Base-by-base conservation (phyloP, 53 echinoderm and acorn worm genomes). In the Apostichopus leukothele region DNA sequence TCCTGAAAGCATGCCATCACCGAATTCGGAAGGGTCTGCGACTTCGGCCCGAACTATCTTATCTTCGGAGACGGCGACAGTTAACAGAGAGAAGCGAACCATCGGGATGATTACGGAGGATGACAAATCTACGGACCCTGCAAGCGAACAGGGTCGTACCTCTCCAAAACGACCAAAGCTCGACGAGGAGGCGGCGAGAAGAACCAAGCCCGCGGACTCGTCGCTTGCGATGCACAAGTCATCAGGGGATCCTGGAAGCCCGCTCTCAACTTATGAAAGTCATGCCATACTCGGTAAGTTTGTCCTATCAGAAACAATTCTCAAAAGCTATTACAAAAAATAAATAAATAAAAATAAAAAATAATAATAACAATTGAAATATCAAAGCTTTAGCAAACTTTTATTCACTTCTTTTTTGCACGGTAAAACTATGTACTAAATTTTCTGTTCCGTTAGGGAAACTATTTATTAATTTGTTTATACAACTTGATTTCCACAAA, bases 251-350 rank as follows among this genome's bases (percentile, higher is more conserved):
- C 12, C 11, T 11, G 85, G 85, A 10, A 85, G 85, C 18, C 85
- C 85, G 5, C 66, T 85, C 60, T 85, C 85, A 14, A 66, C 68
- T 5, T 85, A 85, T 39, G 85, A 85, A 67, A 85, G 26, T 67
- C 85, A 63, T 60, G 85, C 23, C 6, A 85, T 85, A 23, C 50
- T 85, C 20, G 85, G 85, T 85, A 66, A 85, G 85, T 85, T 10
- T 5, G 57, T 1, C 57, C 57, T 9, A 10, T 57, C 39, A 39
- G 39, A 57, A 57, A 5, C 10, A 57, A 57, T 9, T 57, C 2
- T 25, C 1, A 25, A 25, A 25, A 25, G 1, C 25, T 25, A 1
- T 25, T n/a, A n/a, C n/a, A 25, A 25, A 25, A 25, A 25, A 25
- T 0, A 25, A 0, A 25, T 25, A 25, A 25, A 0, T 25, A 25